Evolutionary conservation across 2,888 invertebrate genomes (phyloP).

Genomic region (Meandrusa payeni): DNA sequence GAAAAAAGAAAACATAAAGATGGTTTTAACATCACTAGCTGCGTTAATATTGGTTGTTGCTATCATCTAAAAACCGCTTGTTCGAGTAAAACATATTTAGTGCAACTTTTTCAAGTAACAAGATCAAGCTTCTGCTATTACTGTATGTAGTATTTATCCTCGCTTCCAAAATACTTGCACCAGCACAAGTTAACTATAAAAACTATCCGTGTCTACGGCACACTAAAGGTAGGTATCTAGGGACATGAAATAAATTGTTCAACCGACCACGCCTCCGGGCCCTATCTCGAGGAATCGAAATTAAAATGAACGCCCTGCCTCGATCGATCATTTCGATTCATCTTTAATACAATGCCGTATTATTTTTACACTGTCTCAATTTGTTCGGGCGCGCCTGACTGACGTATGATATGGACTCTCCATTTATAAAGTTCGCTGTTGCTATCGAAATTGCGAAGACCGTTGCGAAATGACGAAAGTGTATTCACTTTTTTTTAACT

Average conservation of each 20-base stretch:
- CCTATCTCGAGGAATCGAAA: constrained; percentile 73
- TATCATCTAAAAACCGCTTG: no score
- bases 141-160: constrained; percentile 14
- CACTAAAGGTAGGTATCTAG: constrained; percentile 49
- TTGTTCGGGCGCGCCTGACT: constrained; percentile 56
- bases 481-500: constrained; percentile 19
- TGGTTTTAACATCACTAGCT: no score
- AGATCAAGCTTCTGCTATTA: no score
- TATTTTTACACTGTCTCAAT: constrained; percentile 75
- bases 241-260: constrained; percentile 78
- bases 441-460: constrained; percentile 37
- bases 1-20: no score
- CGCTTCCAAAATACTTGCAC: constrained; percentile 27
- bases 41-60: no score
- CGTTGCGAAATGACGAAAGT: constrained; percentile 26
- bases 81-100: not conserved
- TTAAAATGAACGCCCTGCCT: constrained; percentile 75
- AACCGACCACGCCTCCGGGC: constrained; percentile 67
- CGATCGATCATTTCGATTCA: constrained; percentile 77
- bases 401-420: constrained; percentile 57
- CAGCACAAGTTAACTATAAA: constrained; percentile 21
- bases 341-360: constrained; percentile 71
- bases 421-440: constrained; percentile 50
- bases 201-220: constrained; percentile 16
- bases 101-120: no score